Conservation (phyloP, 2,888 invertebrate species). For the Aporophyla lueneburgensis region DNA sequence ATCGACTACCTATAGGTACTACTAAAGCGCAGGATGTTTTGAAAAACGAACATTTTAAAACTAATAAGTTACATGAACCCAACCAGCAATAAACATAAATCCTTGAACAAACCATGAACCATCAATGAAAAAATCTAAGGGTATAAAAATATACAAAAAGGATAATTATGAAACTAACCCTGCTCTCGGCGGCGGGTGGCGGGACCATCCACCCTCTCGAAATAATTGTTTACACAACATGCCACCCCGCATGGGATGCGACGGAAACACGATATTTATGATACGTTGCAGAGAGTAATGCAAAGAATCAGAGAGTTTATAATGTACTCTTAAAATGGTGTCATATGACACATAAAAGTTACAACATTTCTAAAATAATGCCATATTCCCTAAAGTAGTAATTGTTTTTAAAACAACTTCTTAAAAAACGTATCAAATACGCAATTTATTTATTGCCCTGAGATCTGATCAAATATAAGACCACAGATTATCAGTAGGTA, state of each 20-base stretch:
- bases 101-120: slow-evolving; percentile 31
- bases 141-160: slow-evolving; percentile 56
- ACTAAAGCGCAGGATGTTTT: background rate
- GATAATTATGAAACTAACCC: slow-evolving; percentile 60
- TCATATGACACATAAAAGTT: too few relatives aligned
- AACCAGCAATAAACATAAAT: background rate
- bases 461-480: slow-evolving; percentile 7
- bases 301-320: slow-evolving; percentile 15
- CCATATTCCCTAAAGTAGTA: too few relatives aligned
- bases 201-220: slow-evolving; percentile 52
- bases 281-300: slow-evolving; percentile 58
- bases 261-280: slow-evolving; percentile 76
- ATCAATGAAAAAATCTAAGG: slow-evolving; percentile 46
- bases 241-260: slow-evolving; percentile 69
- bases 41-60: background rate
- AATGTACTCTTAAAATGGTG: background rate
- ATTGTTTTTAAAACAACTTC: too few relatives aligned
- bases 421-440: background rate
- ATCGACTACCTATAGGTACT: background rate
- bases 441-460: background rate
- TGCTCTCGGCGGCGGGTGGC: slow-evolving; percentile 31
- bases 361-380: too few relatives aligned
- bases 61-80: background rate
- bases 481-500: background rate
- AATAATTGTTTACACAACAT: slow-evolving; percentile 73